Conservation (phyloP, 1,140 invertebrate species). For the Drosophila pruinosa region DNA sequence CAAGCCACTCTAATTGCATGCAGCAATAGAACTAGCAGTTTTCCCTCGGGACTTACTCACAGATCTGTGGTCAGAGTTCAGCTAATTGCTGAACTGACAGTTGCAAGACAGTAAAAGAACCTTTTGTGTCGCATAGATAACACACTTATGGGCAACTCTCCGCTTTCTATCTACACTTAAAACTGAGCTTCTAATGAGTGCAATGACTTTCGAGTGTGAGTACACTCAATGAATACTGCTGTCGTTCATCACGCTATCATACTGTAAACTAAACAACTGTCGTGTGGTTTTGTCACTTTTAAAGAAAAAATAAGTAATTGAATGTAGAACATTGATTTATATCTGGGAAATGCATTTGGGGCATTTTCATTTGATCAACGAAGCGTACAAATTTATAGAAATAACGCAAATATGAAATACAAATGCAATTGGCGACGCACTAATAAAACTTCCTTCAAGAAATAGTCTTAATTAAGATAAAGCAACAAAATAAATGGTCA, state of each 20-base stretch:
- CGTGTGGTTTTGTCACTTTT: not conserved
- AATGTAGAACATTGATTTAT: not conserved
- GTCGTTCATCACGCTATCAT: not conserved
- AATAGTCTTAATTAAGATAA: too few species aligned
- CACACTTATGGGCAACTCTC: not conserved
- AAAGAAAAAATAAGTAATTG: not conserved
- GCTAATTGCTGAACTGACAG: constrained; percentile 65
- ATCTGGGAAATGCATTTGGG: not conserved
- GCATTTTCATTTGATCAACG: not conserved
- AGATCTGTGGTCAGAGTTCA: constrained; percentile 60
- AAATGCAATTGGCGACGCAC: too few species aligned
- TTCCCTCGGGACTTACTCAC: not conserved
- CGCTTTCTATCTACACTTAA: not conserved
- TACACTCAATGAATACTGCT: not conserved
- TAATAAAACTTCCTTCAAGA: too few species aligned
- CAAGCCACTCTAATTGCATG: constrained; percentile 43
- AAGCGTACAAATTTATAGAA: not conserved
- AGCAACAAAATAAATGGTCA: too few species aligned
- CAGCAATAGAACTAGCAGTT: not conserved
- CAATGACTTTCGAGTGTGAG: not conserved
- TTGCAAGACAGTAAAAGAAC: constrained; percentile 63
- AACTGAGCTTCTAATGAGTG: constrained; percentile 7
- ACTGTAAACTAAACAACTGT: not conserved
- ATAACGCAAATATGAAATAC: too few species aligned
- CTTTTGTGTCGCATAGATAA: constrained; percentile 51